phyloP scores from a whole-genome alignment of 2,888 invertebrate genomes.

The Rambutsinella grinnellia region DNA sequence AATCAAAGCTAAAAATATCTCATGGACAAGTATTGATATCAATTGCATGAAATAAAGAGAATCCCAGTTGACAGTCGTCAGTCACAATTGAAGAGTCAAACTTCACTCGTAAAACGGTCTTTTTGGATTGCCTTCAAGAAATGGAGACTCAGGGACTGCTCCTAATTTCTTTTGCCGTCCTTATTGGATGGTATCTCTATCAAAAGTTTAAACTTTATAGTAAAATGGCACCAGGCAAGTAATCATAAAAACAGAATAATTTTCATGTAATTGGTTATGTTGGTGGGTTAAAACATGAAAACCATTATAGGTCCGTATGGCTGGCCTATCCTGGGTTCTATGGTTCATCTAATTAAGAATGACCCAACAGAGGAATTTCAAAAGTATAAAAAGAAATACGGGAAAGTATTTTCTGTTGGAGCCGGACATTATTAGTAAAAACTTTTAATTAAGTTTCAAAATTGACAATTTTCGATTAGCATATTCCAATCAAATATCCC shows the following conservation, averaged over 20 bases:
- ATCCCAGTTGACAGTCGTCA: no score
- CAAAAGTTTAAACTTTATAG: constrained; percentile 10
- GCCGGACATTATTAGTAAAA: constrained; percentile 58
- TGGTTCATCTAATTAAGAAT: constrained; percentile 30
- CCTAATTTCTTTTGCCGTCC: background rate
- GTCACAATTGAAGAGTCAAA: no score
- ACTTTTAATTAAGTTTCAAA: background rate
- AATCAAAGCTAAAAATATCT: no score
- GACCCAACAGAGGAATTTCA: constrained; percentile 46
- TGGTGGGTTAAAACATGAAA: no score
- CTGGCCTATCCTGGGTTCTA: constrained; percentile 53
- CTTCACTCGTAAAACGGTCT: no score
- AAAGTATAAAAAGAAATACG: constrained; percentile 58
- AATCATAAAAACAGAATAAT: background rate
- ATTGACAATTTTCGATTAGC: no score
- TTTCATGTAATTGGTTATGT: background rate
- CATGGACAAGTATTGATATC: no score
- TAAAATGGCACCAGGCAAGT: constrained; percentile 57
- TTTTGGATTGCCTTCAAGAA: no score
- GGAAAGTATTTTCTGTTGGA: constrained; percentile 58
- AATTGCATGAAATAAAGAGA: no score
- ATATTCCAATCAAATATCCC: no score
- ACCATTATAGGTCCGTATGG: constrained; percentile 64
- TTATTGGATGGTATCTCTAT: constrained; percentile 7
- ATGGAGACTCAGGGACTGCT: constrained; percentile 1